Percentiles rank a stretch among this genome's conserved stretches.
Conservation (phyloP, 2,113 vertebrate genomes). For the Elephas maximus region DNA sequence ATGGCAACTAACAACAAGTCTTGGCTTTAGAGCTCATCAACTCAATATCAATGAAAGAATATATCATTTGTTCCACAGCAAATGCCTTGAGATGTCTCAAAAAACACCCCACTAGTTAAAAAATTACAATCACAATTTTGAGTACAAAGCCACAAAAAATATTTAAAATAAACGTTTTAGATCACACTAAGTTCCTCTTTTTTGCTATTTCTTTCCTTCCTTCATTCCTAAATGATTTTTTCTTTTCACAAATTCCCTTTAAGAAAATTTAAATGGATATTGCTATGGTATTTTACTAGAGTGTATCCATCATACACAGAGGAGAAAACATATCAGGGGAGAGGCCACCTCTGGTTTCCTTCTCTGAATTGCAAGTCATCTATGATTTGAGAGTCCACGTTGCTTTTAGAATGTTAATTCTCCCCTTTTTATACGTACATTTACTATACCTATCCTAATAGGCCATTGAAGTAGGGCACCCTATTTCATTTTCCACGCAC, state of each 20-base stretch:
- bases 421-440: not conserved
- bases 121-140: not conserved
- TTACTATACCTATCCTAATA: not conserved
- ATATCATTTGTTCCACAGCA: not conserved
- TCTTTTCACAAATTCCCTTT: not conserved
- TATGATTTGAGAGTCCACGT: not conserved
- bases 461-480: not conserved
- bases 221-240: not conserved
- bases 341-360: not conserved
- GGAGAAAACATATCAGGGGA: not conserved
- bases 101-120: not conserved
- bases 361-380: not conserved
- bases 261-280: not conserved
- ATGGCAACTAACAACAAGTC: no score
- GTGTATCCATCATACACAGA: not conserved
- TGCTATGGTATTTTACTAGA: not conserved
- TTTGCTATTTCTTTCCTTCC: not conserved
- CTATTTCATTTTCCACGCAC: not conserved
- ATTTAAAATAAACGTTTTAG: not conserved
- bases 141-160: not conserved
- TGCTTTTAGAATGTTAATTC: not conserved
- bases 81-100: not conserved
- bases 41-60: not conserved
- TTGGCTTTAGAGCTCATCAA: no score
- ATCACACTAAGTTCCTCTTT: not conserved